These are phyloP conservation scores for Nothoprocta perdicaria DNA, from an alignment of 2,113 vertebrate genomes.

Conservation along the genomic window DNA sequence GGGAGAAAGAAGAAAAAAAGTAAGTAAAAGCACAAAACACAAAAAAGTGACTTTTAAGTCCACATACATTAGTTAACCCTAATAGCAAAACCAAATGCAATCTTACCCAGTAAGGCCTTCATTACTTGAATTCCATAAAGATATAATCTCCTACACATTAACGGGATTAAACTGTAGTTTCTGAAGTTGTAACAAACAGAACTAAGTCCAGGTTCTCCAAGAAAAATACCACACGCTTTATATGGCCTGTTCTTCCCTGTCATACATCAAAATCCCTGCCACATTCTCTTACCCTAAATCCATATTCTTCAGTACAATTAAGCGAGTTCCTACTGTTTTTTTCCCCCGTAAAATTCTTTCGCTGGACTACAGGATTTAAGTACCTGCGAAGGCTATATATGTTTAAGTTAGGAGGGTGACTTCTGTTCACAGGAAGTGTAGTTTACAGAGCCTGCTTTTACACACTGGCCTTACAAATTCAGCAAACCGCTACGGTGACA, in stretches of 20 bases:
- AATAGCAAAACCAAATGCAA: conserved; percentile 17
- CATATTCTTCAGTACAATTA: conserved; percentile 59
- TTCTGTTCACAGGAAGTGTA: conserved; percentile 58
- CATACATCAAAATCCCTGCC: conserved; percentile 68
- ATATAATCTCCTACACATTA: conserved; percentile 16
- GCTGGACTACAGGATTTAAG: conserved; percentile 60
- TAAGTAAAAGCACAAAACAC: conserved; percentile 47
- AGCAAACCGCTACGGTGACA: conserved; percentile 75
- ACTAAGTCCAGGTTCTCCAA: conserved; percentile 73
- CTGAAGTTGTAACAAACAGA: conserved; percentile 61
- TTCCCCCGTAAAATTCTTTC: conserved; percentile 51
- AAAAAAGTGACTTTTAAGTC: conserved; percentile 37
- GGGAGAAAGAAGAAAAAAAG: conserved; percentile 61
- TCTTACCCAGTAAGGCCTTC: conserved; percentile 58
- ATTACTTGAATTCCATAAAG: conserved; percentile 44
- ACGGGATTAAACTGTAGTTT: conserved; percentile 48
- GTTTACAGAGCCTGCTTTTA: conserved; percentile 70
- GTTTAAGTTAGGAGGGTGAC: conserved; percentile 48
- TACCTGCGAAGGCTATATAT: conserved; percentile 60
- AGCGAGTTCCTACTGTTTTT: conserved; percentile 33
- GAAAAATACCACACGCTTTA: conserved; percentile 71
- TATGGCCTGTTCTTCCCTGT: conserved; percentile 55
- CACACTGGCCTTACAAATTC: conserved; percentile 78
- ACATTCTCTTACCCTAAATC: conserved; percentile 65
- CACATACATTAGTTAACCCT: conserved; percentile 59